A percentile compares a stretch with the other conserved stretches of the same genome.
Evolutionary conservation across 1,140 invertebrate species (phyloP).

Genomic region (Oryctes rhinoceros): DNA sequence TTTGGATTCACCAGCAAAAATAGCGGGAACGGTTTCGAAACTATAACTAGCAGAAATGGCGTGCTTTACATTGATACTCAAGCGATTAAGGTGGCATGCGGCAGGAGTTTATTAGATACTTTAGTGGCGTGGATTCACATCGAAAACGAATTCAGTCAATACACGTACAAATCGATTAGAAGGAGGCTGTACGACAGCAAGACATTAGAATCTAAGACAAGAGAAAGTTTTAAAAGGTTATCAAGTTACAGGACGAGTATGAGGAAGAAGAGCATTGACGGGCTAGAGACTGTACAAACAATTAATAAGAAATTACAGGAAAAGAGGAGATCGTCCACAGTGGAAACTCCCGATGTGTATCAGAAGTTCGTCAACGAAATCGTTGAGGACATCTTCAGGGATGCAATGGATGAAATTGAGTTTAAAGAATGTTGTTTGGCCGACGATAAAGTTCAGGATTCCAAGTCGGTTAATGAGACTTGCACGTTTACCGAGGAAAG

Average conservation of each 20-base stretch:
- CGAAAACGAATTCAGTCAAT: conserved; percentile 39
- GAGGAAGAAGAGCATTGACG: conserved; percentile 10
- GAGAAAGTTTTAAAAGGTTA: conserved; percentile 39
- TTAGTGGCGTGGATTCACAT: conserved; percentile 16
- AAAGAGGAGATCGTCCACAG: not conserved
- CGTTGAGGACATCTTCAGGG: conserved; percentile 25
- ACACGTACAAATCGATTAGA: conserved; percentile 17
- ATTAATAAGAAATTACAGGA: conserved; percentile 6
- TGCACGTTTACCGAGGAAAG: not conserved
- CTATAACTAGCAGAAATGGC: conserved; percentile 44
- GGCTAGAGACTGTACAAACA: conserved; percentile 20
- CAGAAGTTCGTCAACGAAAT: conserved; percentile 30
- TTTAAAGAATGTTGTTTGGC: not conserved
- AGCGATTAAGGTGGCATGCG: conserved; percentile 43
- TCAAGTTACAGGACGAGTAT: conserved; percentile 30
- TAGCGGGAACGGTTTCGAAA: conserved; percentile 40
- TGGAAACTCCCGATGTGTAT: conserved; percentile 12
- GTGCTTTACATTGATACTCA: conserved; percentile 42
- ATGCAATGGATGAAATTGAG: conserved; percentile 37
- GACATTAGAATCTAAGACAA: conserved; percentile 35
- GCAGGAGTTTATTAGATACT: conserved; percentile 40
- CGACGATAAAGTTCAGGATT: not conserved
- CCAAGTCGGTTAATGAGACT: too few species aligned
- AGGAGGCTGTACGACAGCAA: conserved; percentile 26
- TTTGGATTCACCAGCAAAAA: conserved; percentile 41